Conservation (phyloP, 2,113 vertebrate species). For the Hemiprocne comata region DNA sequence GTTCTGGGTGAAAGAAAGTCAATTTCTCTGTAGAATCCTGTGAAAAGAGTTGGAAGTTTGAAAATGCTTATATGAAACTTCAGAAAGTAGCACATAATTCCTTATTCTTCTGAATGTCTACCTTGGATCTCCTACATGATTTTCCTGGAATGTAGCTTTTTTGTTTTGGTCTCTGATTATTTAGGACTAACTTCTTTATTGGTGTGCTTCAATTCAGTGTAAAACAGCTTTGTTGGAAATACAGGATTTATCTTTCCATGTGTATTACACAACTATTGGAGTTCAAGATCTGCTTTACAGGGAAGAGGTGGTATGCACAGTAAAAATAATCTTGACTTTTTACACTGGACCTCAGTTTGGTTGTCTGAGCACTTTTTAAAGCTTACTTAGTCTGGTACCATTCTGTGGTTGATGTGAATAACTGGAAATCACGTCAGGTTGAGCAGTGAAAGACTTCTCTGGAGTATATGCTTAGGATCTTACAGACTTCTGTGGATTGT, state of each 20-base stretch:
- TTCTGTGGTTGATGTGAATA: not conserved
- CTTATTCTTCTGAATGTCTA: not conserved
- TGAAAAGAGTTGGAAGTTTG: not conserved
- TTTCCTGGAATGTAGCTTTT: not conserved
- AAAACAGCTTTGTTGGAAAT: not conserved
- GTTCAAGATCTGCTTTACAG: not conserved
- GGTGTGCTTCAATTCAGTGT: not conserved
- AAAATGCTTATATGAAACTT: not conserved
- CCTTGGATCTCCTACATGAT: not conserved
- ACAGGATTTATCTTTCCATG: not conserved
- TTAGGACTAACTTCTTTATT: not conserved
- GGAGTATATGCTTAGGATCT: not conserved
- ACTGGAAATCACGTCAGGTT: not conserved
- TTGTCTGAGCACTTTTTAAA: not conserved
- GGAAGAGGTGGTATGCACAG: not conserved
- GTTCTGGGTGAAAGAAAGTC: not conserved
- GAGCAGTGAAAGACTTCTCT: not conserved
- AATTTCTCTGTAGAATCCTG: not conserved
- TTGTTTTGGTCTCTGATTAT: not conserved
- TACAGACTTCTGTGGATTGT: not conserved
- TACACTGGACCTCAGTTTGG: not conserved
- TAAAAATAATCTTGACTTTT: not conserved
- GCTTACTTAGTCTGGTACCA: not conserved
- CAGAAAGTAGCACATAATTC: not conserved
- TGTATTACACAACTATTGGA: not conserved